Percentiles rank a stretch among this genome's conserved stretches.
Conservation (phyloP, 2,113 vertebrate species). For the Aspiorhynchus laticeps region DNA sequence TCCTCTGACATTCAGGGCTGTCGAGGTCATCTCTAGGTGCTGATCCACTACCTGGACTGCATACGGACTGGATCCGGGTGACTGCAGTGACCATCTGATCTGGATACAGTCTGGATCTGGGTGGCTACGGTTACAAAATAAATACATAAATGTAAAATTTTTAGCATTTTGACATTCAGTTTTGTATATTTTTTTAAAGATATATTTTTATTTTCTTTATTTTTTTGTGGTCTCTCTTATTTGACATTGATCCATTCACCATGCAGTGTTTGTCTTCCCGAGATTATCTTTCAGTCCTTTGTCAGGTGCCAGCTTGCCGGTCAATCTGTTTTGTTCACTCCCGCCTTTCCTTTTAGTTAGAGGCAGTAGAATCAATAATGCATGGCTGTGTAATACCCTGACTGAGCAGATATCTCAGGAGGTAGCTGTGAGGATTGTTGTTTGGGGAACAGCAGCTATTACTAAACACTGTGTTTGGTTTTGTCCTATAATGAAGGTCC, state of each 20-base stretch:
- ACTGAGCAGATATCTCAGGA: constrained; percentile 27
- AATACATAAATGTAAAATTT: no score
- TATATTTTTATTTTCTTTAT: no score
- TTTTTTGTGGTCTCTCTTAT: background rate
- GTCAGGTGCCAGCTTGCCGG: constrained; percentile 39
- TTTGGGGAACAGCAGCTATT: constrained; percentile 3
- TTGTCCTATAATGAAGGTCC: constrained; percentile 16
- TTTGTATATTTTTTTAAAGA: no score
- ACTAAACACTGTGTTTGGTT: background rate
- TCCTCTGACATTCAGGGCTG: no score
- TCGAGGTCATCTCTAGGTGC: no score
- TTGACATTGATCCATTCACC: background rate
- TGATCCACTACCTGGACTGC: no score
- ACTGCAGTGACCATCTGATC: no score
- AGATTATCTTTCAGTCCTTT: constrained; percentile 29
- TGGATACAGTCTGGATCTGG: no score
- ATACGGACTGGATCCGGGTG: no score
- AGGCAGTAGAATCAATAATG: constrained; percentile 58
- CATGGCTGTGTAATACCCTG: constrained; percentile 43
- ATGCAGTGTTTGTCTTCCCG: background rate
- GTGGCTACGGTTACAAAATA: no score
- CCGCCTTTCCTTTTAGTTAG: constrained; percentile 36
- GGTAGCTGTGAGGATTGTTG: constrained; percentile 18
- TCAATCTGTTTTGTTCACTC: constrained; percentile 18
- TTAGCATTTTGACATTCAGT: no score